Base-by-base conservation (phyloP, 2,113 vertebrate species). In the Anhinga anhinga region DNA sequence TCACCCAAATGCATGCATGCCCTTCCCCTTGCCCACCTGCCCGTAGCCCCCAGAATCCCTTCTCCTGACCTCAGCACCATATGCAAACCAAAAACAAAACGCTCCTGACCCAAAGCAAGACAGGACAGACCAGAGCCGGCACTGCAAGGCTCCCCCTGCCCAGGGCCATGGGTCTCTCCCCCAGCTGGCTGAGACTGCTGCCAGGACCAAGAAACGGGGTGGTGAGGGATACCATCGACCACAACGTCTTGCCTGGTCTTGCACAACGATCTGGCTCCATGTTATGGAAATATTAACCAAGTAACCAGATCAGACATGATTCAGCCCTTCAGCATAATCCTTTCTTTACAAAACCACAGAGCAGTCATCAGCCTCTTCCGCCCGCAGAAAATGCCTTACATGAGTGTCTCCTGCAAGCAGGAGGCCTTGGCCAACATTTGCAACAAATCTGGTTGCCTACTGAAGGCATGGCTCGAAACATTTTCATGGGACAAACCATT, bases 291-390 rank as follows among this genome's bases (percentile, higher is more conserved):
- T 67, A 90, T 47, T 49, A 95, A 77, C 95, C 88, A 16, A 74
- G 93, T 78, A 96, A 95, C 55, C 78, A 95, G 95, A 97, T 94
- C 86, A 97, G 96, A 97, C 97, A 96, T 97, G 97, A 97, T 97
- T 97, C 97, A 97, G 62, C 95, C 95, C 72, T 63, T 76, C 82
- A 92, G 92, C 78, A 96, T 23, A 95, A 95, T 72, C 96, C 80
- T 61, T 71, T 71, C 73, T 76, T 92, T 89, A 82, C 72, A 93
- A 94, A 98, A 95, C 97, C 97, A 95, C 97, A 97, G 83, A 90
- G 83, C 61, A 88, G 87, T 95, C 95, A 92, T 85, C 22, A 0
- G 23, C 53, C 84, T 47, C 72, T 94, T 97, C 94, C 49, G 61
- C 73, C 88, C 30, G 38, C 82, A 91, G 78, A 70, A 88, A 59